phyloP scores from a whole-genome alignment of 2,888 invertebrate genomes.

The Priocnemis perturbator region DNA sequence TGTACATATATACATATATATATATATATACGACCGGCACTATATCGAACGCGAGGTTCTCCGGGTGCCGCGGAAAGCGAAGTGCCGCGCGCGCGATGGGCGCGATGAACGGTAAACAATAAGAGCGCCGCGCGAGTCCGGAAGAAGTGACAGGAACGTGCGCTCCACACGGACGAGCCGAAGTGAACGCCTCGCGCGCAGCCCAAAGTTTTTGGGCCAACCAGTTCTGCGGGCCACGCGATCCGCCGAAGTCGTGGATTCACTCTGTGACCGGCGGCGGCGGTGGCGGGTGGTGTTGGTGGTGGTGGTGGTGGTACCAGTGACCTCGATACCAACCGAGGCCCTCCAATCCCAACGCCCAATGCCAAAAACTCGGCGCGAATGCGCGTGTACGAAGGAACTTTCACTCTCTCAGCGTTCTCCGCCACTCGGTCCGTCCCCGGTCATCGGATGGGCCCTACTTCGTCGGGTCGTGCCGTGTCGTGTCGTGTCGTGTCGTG shows the following conservation, averaged over 20 bases:
- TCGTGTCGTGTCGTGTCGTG: no score
- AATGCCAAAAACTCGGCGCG: conserved; percentile 71
- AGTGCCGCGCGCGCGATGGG: no score
- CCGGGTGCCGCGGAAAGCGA: no score
- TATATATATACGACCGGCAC: neutral
- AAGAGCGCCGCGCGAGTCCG: conserved; percentile 29
- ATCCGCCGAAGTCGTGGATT: conserved; percentile 59
- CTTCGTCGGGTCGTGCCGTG: no score
- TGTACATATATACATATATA: no score
- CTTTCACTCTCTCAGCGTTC: conserved; percentile 60
- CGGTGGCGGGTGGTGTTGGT: conserved; percentile 62
- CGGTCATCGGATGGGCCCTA: conserved; percentile 9
- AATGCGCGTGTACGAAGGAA: conserved; percentile 48
- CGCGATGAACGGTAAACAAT: no score
- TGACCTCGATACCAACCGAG: conserved; percentile 73
- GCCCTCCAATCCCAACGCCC: conserved; percentile 68
- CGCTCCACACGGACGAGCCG: conserved; percentile 44
- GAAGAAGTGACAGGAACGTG: conserved; percentile 46
- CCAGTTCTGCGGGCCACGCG: conserved; percentile 60
- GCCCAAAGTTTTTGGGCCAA: conserved; percentile 64
- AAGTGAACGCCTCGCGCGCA: conserved; percentile 58
- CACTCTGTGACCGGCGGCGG: conserved; percentile 27
- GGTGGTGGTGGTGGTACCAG: conserved; percentile 69
- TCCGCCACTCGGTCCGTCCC: conserved; percentile 14
- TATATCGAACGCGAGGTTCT: no score